Percentiles rank a stretch among this genome's conserved stretches.
Conservation (phyloP, 2,797 vertebrate species). For the Rhynchonycteris naso region DNA sequence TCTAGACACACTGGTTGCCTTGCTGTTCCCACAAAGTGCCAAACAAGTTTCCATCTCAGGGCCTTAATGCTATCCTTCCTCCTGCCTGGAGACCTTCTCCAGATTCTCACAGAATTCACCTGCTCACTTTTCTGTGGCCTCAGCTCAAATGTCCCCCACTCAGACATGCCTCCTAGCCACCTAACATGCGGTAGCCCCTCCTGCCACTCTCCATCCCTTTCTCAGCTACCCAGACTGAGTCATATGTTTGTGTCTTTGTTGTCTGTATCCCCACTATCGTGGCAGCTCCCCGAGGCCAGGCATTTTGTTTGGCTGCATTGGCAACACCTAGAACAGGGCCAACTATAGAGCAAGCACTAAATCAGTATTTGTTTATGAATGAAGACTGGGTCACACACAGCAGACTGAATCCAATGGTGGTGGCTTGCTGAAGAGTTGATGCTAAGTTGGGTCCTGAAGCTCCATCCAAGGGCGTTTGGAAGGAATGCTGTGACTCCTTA, state of each 20-base stretch:
- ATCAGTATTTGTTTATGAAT: not conserved
- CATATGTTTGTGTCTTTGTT: not conserved
- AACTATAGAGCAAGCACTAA: not conserved
- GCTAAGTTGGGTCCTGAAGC: not conserved
- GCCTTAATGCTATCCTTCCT: not conserved
- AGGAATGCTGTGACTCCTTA: not conserved
- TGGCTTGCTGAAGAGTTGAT: not conserved
- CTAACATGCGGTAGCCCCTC: rapidly evolving
- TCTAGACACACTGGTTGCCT: not conserved
- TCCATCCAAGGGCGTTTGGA: not conserved
- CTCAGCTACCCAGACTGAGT: not conserved
- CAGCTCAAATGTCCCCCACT: not conserved
- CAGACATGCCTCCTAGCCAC: rapidly evolving
- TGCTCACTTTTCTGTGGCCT: rapidly evolving
- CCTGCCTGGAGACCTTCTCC: not conserved
- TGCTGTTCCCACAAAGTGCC: not conserved
- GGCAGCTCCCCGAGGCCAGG: not conserved
- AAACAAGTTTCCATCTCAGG: not conserved
- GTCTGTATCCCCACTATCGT: not conserved
- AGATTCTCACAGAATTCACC: not conserved
- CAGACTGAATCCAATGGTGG: too few species aligned
- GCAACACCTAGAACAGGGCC: not conserved
- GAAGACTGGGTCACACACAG: not conserved
- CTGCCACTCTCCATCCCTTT: not conserved
- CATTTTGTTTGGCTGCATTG: not conserved